phyloP scores from a whole-genome alignment of 2,113 vertebrate genomes.

The Toxotes jaculatrix region DNA sequence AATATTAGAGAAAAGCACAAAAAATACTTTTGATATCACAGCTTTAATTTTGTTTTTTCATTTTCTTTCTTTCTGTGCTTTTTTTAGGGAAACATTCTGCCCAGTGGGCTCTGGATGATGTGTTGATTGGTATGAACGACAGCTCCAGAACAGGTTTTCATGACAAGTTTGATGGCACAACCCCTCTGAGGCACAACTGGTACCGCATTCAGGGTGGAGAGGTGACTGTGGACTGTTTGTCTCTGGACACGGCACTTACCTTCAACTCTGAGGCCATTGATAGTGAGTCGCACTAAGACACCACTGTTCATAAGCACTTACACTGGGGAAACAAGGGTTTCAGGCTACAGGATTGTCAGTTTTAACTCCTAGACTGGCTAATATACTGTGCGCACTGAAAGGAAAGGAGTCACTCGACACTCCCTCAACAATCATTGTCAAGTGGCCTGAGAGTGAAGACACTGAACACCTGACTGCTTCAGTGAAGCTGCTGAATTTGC shows the following conservation, averaged over 20 bases:
- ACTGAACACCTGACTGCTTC: conserved; percentile 3
- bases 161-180: conserved; percentile 94
- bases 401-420: not conserved
- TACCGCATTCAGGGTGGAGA: conserved; percentile 96
- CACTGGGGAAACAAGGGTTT: not conserved
- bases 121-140: conserved; percentile 98
- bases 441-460: conserved; percentile 11
- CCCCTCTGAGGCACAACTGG: conserved; percentile 94
- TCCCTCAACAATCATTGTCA: conserved; percentile 28
- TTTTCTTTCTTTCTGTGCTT: not conserved
- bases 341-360: not conserved
- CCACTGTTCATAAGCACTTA: not conserved
- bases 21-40: not conserved
- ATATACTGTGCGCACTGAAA: conserved; percentile 2
- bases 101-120: conserved; percentile 96
- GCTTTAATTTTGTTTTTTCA: not conserved
- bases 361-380: not conserved
- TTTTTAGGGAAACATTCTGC: conserved; percentile 92
- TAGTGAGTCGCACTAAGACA: conserved; percentile 74
- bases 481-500: conserved; percentile 26
- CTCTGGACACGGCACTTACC: conserved; percentile 92
- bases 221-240: conserved; percentile 94
- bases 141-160: conserved; percentile 96
- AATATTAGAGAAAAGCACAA: not conserved
- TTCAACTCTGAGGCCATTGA: conserved; percentile 92